A percentile compares a stretch with the other conserved stretches of the same genome.
Evolutionary conservation across 2,797 vertebrate species (phyloP).

Genomic region (Ctenosaura bakeri): DNA sequence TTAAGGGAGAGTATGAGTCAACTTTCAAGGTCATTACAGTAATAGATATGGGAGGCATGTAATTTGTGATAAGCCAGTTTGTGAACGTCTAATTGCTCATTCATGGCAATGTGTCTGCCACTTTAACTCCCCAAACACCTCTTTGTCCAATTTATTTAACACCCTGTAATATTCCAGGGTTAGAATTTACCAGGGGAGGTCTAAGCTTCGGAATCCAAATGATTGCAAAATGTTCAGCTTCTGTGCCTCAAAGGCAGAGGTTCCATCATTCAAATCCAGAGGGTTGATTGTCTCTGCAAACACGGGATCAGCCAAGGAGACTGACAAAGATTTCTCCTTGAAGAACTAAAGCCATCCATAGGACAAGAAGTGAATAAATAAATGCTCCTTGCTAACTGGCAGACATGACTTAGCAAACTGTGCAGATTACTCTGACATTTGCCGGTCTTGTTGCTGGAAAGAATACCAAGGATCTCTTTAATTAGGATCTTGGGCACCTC

Average conservation of each 20-base stretch:
- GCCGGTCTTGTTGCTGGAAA: constrained; percentile 39
- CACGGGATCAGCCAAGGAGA: constrained; percentile 56
- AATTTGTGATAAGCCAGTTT: constrained; percentile 78
- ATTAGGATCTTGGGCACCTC: constrained; percentile 16
- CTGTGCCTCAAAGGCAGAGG: constrained; percentile 59
- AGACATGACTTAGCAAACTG: constrained; percentile 38
- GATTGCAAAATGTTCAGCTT: constrained; percentile 56
- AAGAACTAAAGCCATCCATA: constrained; percentile 58
- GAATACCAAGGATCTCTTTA: constrained; percentile 45
- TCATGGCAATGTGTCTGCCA: constrained; percentile 72
- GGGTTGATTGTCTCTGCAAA: constrained; percentile 59
- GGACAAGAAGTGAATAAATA: background rate
- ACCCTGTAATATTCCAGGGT: constrained; percentile 74
- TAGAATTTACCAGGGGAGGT: constrained; percentile 69
- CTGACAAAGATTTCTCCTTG: constrained; percentile 51
- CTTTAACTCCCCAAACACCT: constrained; percentile 71
- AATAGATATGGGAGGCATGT: constrained; percentile 78
- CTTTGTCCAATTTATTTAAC: constrained; percentile 73
- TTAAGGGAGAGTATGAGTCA: constrained; percentile 79
- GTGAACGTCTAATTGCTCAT: constrained; percentile 78
- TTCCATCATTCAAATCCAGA: constrained; percentile 59
- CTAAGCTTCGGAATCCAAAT: constrained; percentile 67
- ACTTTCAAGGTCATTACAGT: constrained; percentile 83
- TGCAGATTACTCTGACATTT: constrained; percentile 51
- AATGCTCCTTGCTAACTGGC: constrained; percentile 45